A percentile compares a stretch with the other conserved stretches of the same genome.
These are phyloP conservation scores for Lutjanus erythropterus DNA, from an alignment of 2,113 vertebrate species.

Conservation along the genomic window DNA sequence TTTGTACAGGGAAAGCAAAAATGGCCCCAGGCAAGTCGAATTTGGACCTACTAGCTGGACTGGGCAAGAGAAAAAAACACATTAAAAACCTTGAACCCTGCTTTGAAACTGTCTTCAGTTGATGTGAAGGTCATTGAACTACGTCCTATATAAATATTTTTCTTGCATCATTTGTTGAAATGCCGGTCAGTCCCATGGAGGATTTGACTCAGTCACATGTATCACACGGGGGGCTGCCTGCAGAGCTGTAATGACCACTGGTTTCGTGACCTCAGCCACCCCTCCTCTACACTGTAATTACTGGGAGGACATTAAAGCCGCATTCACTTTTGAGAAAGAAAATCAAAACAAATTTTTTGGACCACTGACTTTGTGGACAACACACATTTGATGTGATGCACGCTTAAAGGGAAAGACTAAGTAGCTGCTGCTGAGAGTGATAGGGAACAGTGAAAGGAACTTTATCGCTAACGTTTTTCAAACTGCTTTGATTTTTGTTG, in stretches of 20 bases:
- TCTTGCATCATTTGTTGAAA: not conserved
- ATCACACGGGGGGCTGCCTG: conserved; percentile 44
- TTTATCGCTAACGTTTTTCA: not conserved
- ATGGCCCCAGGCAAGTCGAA: too few relatives aligned
- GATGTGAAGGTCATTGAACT: not conserved
- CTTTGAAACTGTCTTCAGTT: not conserved
- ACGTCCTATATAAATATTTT: not conserved
- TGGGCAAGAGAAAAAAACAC: too few relatives aligned
- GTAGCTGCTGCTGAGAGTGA: not conserved
- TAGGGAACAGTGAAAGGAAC: not conserved
- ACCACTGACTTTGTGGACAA: conserved; percentile 8
- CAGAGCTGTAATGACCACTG: conserved; percentile 57
- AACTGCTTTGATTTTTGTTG: conserved; percentile 18
- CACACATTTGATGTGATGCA: not conserved
- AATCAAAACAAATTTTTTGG: conserved; percentile 23
- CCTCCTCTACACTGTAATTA: conserved; percentile 60
- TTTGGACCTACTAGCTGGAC: too few relatives aligned
- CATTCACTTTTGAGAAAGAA: conserved; percentile 29
- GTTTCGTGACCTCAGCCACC: conserved; percentile 48
- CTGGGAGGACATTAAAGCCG: conserved; percentile 45
- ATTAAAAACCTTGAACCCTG: too few relatives aligned
- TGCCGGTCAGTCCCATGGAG: not conserved
- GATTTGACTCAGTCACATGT: conserved; percentile 11
- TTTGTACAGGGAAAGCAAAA: too few relatives aligned
- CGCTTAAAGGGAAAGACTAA: not conserved